These are phyloP conservation scores for Sarcophilus harrisii DNA, from an alignment of 2,797 vertebrate genomes.

Conservation along the genomic window DNA sequence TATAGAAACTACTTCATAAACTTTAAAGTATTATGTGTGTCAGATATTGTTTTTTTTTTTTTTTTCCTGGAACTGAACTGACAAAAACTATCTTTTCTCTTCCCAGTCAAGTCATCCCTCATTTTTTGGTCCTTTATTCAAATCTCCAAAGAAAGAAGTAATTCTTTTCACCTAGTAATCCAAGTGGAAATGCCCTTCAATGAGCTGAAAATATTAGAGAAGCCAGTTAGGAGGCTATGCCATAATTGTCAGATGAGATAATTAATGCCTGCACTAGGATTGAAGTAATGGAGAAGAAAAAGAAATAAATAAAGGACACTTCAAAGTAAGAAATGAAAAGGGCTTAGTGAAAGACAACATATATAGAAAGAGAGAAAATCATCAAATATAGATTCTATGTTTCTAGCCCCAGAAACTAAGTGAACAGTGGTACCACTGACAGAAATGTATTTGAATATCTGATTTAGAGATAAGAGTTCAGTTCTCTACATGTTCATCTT, in stretches of 20 bases:
- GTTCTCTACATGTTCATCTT: neutral
- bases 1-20: neutral
- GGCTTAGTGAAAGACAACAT: conserved; percentile 5
- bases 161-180: neutral
- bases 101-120: neutral
- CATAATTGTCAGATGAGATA: conserved; percentile 13
- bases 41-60: neutral
- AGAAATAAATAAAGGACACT: neutral
- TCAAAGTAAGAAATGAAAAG: conserved; percentile 34
- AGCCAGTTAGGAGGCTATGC: conserved; percentile 30
- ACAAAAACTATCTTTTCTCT: neutral
- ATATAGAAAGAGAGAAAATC: neutral
- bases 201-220: conserved; percentile 9
- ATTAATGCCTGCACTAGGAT: neutral
- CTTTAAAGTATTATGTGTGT: neutral
- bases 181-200: neutral
- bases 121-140: neutral
- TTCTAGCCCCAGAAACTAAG: conserved; percentile 20
- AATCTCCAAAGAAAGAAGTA: neutral
- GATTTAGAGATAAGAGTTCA: neutral
- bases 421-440: neutral
- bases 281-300: conserved; percentile 19
- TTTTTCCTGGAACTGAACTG: neutral
- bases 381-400: conserved; percentile 6
- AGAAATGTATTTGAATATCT: neutral